Evolutionary conservation across 1,140 invertebrate species (phyloP).

Genomic region (Neodiprion pinetum): DNA sequence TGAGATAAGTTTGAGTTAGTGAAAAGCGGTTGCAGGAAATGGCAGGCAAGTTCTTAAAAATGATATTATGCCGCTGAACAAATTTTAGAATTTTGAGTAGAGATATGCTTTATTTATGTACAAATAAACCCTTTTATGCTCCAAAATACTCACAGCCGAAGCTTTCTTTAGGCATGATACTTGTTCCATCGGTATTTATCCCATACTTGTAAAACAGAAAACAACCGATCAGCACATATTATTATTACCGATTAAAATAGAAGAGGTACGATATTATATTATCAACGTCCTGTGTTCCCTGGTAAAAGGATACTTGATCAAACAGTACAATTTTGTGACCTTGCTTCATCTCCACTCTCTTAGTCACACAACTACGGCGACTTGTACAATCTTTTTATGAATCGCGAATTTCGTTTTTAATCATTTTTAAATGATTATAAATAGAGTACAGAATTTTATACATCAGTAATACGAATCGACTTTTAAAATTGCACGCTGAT

Average conservation of each 20-base stretch:
- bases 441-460: background rate
- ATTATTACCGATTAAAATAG: background rate
- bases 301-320: background rate
- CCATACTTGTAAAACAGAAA: background rate
- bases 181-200: constrained; percentile 24
- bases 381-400: too few species aligned
- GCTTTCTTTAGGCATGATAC: constrained; percentile 58
- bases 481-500: background rate
- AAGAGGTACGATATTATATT: background rate
- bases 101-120: constrained; percentile 59
- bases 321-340: background rate
- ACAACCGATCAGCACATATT: background rate
- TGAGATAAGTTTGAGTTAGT: too few species aligned
- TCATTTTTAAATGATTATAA: background rate
- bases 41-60: background rate
- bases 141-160: constrained; percentile 61
- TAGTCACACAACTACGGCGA: too few species aligned
- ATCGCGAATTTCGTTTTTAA: too few species aligned
- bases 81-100: constrained; percentile 25
- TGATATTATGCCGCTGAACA: constrained; percentile 19
- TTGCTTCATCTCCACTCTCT: background rate
- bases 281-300: background rate
- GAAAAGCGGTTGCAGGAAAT: too few species aligned
- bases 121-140: constrained; percentile 59
- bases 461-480: background rate